Conservation (phyloP, 2,113 vertebrate species). For the Sphaerodactylus townsendi region DNA sequence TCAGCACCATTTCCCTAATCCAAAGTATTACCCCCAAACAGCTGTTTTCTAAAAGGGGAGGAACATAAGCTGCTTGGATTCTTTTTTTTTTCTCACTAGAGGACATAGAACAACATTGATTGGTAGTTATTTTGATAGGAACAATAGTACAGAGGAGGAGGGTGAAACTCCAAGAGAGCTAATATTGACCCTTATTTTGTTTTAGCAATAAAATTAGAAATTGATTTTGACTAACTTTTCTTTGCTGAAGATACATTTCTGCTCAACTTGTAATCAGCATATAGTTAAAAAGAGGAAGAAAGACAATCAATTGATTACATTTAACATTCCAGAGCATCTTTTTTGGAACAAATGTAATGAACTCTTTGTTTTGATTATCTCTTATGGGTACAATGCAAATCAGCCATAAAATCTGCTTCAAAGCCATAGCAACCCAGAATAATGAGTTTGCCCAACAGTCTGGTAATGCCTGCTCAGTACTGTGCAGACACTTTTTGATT, state of each 20-base stretch:
- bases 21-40: too few relatives aligned
- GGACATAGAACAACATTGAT: too few relatives aligned
- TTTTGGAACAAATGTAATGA: background rate
- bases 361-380: slow-evolving; percentile 27
- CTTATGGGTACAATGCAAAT: background rate
- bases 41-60: too few relatives aligned
- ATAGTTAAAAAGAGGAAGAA: background rate
- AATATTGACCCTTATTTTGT: background rate
- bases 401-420: slow-evolving; percentile 24
- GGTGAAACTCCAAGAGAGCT: background rate
- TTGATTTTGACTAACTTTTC: slow-evolving; percentile 22
- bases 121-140: too few relatives aligned
- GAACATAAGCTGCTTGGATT: too few relatives aligned
- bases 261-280: background rate
- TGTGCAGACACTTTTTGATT: slow-evolving; percentile 2
- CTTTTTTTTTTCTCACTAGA: too few relatives aligned
- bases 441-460: slow-evolving; percentile 30
- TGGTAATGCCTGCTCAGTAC: slow-evolving; percentile 2
- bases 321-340: background rate
- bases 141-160: too few relatives aligned
- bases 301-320: slow-evolving; percentile 7
- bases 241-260: background rate
- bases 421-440: slow-evolving; percentile 20
- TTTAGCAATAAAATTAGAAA: background rate
- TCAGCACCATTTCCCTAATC: too few relatives aligned